These are phyloP conservation scores for Standfussiana lucernea DNA, from an alignment of 2,888 invertebrate species.

Conservation along the genomic window DNA sequence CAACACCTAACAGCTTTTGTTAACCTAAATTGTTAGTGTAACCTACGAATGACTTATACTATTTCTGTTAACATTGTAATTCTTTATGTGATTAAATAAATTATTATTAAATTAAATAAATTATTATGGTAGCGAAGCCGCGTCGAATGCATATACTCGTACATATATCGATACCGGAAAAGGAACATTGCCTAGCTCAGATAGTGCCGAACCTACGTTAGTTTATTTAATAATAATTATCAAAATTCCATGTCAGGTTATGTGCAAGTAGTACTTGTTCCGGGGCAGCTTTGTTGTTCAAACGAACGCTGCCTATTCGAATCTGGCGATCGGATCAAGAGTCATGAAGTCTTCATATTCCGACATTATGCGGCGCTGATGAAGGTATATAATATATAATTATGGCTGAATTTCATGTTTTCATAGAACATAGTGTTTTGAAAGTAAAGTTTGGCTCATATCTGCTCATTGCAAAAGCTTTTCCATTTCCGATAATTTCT, in stretches of 20 bases:
- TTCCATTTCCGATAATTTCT: slow-evolving; percentile 5
- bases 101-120: too few species aligned
- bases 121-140: not conserved
- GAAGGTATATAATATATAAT: not conserved
- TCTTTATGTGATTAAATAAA: too few species aligned
- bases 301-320: not conserved
- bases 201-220: too few species aligned
- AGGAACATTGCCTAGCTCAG: not conserved
- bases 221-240: too few species aligned
- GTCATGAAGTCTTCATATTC: not conserved
- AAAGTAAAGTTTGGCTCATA: not conserved
- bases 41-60: too few species aligned
- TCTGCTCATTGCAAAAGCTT: not conserved
- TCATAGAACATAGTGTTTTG: not conserved
- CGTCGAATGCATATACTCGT: not conserved
- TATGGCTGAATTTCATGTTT: not conserved
- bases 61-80: too few species aligned
- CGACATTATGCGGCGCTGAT: not conserved
- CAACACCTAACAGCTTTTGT: too few species aligned
- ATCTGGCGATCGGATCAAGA: not conserved
- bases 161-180: not conserved
- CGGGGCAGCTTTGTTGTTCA: not conserved
- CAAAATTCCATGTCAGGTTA: too few species aligned
- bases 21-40: too few species aligned
- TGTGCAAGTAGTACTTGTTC: too few species aligned